Evolutionary conservation across 2,888 invertebrate genomes (phyloP).

Genomic region (Tipula helvola): DNA sequence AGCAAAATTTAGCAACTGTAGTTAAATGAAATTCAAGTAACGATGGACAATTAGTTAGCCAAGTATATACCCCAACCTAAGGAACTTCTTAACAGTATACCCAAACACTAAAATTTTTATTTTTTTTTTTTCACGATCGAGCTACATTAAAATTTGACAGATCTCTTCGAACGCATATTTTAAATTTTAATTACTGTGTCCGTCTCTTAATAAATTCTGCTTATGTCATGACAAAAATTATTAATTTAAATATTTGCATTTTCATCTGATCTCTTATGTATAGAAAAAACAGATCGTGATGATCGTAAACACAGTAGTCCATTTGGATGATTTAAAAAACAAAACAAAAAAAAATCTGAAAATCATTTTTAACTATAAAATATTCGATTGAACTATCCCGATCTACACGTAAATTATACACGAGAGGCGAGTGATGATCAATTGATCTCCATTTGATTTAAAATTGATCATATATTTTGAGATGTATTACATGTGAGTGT

Average conservation of each 20-base stretch:
- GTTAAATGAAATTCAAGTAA: too few relatives aligned
- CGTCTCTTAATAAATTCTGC: not conserved
- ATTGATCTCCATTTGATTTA: not conserved
- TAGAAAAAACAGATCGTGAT: not conserved
- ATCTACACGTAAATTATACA: slow-evolving; percentile 4
- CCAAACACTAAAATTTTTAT: too few relatives aligned
- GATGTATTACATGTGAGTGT: not conserved
- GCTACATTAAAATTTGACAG: too few relatives aligned
- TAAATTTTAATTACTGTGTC: not conserved
- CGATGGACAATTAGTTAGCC: too few relatives aligned
- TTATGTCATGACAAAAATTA: not conserved
- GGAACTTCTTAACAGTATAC: too few relatives aligned
- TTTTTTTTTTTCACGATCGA: too few relatives aligned
- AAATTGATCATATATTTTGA: not conserved
- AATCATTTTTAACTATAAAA: not conserved
- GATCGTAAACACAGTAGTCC: not conserved
- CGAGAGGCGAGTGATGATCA: not conserved
- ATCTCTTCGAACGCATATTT: too few relatives aligned
- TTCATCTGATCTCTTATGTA: not conserved
- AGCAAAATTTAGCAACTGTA: too few relatives aligned
- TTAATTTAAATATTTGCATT: not conserved
- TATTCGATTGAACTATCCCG: not conserved
- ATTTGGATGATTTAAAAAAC: not conserved
- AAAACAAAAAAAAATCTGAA: not conserved
- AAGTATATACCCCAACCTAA: too few relatives aligned